These are phyloP conservation scores for Drosophila bipectinata DNA, from an alignment of 1,140 invertebrate genomes.

Conservation along the genomic window DNA sequence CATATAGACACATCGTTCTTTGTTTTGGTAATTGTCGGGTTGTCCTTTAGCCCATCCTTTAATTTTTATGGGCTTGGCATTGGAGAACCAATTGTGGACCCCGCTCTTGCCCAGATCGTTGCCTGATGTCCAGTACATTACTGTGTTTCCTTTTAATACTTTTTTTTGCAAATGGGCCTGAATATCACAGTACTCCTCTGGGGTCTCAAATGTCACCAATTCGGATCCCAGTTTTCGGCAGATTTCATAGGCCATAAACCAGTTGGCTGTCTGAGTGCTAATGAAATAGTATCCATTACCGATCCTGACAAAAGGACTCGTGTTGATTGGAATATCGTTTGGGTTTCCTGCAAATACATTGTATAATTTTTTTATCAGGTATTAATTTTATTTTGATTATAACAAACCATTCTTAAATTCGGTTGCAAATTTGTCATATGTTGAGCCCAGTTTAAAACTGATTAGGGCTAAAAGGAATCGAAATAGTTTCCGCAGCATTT, in stretches of 20 bases:
- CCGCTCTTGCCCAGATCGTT: background rate
- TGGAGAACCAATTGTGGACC: background rate
- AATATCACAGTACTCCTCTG: background rate
- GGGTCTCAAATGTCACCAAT: background rate
- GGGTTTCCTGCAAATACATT: background rate
- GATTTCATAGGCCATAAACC: background rate
- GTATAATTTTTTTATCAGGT: background rate
- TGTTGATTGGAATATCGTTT: background rate
- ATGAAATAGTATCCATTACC: background rate
- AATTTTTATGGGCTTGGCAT: background rate
- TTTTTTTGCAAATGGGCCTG: background rate
- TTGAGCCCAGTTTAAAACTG: background rate
- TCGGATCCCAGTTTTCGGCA: background rate
- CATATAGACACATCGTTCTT: background rate
- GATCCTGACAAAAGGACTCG: background rate
- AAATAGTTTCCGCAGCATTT: background rate
- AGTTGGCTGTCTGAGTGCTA: background rate
- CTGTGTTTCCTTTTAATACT: background rate
- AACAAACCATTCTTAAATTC: background rate
- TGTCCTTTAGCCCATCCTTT: background rate
- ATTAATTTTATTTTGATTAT: background rate
- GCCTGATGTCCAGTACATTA: background rate
- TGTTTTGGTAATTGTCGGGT: background rate
- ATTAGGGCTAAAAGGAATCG: background rate
- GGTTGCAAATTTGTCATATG: background rate